phyloP scores from a whole-genome alignment of 2,113 vertebrate species.

The Oryctolagus cuniculus region mOryCun1.1 NC_091439.1:80860001-80860500 shows the following conservation, averaged over 20 bases:
- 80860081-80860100: not conserved
- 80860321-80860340: not conserved
- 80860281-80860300: conserved; percentile 19
- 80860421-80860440: not conserved
- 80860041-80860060: conserved; percentile 58
- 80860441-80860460: not conserved
- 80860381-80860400: not conserved
- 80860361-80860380: not conserved
- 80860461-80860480: not conserved
- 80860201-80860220: not conserved
- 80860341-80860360: not conserved
- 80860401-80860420: not conserved
- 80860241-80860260: conserved; percentile 18
- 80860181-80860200: not conserved
- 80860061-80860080: not conserved
- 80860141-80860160: not conserved
- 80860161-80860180: not conserved
- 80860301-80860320: not conserved
- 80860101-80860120: not conserved
- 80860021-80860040: not conserved
- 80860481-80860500: not conserved
- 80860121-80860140: conserved; percentile 43
- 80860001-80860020: not conserved
- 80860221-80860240: not conserved
- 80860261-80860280: not conserved